Percentiles rank a stretch among this genome's conserved stretches.
These are phyloP conservation scores for Chrysomela aeneicollis DNA, from an alignment of 2,888 invertebrate species.

Conservation along the genomic window DNA sequence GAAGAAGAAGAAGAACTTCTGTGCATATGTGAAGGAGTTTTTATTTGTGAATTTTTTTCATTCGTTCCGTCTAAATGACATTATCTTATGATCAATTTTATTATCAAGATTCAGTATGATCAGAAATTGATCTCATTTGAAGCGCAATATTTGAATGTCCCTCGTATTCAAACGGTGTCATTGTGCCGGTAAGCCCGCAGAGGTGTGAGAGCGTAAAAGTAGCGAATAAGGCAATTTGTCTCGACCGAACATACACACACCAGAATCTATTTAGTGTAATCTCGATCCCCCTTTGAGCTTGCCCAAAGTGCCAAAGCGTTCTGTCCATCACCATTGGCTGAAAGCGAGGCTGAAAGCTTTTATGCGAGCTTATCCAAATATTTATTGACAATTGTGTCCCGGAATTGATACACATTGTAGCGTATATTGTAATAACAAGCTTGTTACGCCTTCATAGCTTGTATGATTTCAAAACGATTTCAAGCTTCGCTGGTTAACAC, in stretches of 20 bases:
- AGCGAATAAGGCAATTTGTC: slow-evolving; percentile 58
- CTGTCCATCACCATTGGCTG: slow-evolving; percentile 49
- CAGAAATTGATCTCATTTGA: not conserved
- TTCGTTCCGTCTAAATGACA: no score
- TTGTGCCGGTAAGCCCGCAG: slow-evolving; percentile 37
- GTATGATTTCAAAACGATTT: slow-evolving; percentile 19
- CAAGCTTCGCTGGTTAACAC: not conserved
- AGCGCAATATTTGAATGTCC: slow-evolving; percentile 1
- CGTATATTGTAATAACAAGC: slow-evolving; percentile 45
- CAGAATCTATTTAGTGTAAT: slow-evolving; percentile 48
- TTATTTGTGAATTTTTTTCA: no score
- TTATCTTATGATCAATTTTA: no score
- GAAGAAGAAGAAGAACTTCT: no score
- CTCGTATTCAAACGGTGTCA: slow-evolving; percentile 8
- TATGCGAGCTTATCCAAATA: slow-evolving; percentile 49
- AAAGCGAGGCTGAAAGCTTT: slow-evolving; percentile 40
- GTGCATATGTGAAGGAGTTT: no score
- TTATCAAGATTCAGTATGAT: no score
- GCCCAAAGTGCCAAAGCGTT: slow-evolving; percentile 41
- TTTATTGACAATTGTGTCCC: slow-evolving; percentile 47
- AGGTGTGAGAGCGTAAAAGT: slow-evolving; percentile 54
- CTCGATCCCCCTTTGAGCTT: slow-evolving; percentile 41
- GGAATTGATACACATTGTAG: slow-evolving; percentile 45
- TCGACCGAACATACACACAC: slow-evolving; percentile 41
- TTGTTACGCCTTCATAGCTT: slow-evolving; percentile 35